Evolutionary conservation across 2,888 invertebrate genomes (phyloP), one percentile per base, ranked within the genome.

Genomic region (Laothoe populi): DNA sequence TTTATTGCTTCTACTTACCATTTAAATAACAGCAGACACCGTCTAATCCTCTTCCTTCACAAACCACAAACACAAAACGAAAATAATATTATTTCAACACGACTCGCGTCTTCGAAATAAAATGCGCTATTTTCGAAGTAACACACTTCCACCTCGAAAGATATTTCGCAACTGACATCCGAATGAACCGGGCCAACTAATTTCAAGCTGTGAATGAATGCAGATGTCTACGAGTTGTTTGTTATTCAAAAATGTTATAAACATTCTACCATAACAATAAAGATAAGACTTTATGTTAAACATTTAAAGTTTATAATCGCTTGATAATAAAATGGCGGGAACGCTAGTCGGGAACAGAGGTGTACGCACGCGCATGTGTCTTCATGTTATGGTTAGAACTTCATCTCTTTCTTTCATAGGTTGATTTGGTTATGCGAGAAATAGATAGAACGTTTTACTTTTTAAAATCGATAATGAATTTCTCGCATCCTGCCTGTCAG

Each of bases 401-500:
- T 64, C 70, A 11, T 79, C 80, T 72, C 77, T 70, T 71, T 81
- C 73, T 59, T 65, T 13, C 71, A 38, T 60, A 38, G 0, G 13
- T 7, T 7, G n/a, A 26, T n/a, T 44, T 35, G 7, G 19, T 19
- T 38, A 21, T 31, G 67, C 13, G 69, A 59, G 66, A 67, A 72
- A 79, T 71, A 62, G 78, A 75, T 64, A 77, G 57, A 66, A 70
- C 59, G 57, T 66, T 70, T 75, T 77, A 78, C 80, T 84, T 89
- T 86, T 86, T 42, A 57, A 88, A 84, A 86, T 89, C 86, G 83
- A 88, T 88, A 89, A 89, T 87, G 86, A 84, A 81, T 84, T 82
- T 81, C 82, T 86, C 79, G 79, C 88, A 89, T 91, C 91, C 89
- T 86, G 87, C 78, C 83, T 88, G 89, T 89, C 90, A 88, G 82